These are phyloP conservation scores for Parotocinclus haroldoi DNA, from an alignment of 2,797 vertebrate genomes.

Conservation along the genomic window DNA sequence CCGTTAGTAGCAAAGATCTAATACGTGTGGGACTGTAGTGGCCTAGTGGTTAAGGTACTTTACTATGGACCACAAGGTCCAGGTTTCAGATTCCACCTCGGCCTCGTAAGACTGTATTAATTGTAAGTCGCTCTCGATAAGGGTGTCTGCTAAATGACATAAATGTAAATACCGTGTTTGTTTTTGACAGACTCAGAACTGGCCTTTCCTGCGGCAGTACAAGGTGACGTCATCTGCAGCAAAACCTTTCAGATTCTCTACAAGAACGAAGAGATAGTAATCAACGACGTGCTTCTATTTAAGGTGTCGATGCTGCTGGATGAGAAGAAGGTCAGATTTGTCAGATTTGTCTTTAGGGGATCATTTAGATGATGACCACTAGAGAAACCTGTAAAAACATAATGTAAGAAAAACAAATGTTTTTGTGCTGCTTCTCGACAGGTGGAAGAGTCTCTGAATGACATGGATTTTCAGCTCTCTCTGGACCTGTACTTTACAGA, in stretches of 20 bases:
- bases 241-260: conserved; percentile 99
- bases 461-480: conserved; percentile 92
- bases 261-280: conserved; percentile 94
- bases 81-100: no score
- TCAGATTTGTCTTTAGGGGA: neutral
- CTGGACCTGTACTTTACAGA: conserved; percentile 96
- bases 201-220: conserved; percentile 90
- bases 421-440: conserved; percentile 47
- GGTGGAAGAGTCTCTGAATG: conserved; percentile 94
- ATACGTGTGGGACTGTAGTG: no score
- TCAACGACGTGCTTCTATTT: conserved; percentile 94
- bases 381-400: neutral
- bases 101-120: no score
- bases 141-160: no score
- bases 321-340: conserved; percentile 83
- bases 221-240: conserved; percentile 89
- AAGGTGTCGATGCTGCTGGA: conserved; percentile 98
- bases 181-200: conserved; percentile 80
- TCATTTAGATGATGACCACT: neutral
- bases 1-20: neutral
- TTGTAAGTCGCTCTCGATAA: no score
- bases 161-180: no score
- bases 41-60: no score
- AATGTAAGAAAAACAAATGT: neutral
- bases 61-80: no score